Conservation (phyloP, 1,140 invertebrate species). For the Achatina immaculata region DNA sequence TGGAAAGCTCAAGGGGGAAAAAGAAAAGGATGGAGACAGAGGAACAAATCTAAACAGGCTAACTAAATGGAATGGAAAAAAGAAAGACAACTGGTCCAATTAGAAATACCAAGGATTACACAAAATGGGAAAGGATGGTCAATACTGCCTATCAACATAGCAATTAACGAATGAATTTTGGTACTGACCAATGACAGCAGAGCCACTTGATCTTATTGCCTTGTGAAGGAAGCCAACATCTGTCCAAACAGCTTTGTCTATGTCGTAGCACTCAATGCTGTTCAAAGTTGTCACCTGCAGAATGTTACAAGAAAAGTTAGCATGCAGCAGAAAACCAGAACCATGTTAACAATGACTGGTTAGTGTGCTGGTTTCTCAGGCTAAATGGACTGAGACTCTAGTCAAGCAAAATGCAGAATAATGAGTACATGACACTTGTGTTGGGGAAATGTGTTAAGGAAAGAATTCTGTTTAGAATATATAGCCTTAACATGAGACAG, state of each 20-base stretch:
- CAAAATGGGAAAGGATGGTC: too few relatives aligned
- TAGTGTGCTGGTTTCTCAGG: background rate
- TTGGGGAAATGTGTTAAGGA: too few relatives aligned
- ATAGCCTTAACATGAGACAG: too few relatives aligned
- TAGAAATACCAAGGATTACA: too few relatives aligned
- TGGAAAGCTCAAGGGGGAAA: too few relatives aligned
- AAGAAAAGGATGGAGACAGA: too few relatives aligned
- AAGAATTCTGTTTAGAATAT: too few relatives aligned
- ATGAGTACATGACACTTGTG: background rate
- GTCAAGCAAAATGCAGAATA: background rate
- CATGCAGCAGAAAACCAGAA: background rate
- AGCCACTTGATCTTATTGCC: slow-evolving; percentile 12
- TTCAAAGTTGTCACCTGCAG: slow-evolving; percentile 20
- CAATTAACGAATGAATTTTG: too few relatives aligned
- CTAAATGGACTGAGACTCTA: background rate
- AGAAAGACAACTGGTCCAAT: too few relatives aligned
- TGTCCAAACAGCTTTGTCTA: slow-evolving; percentile 18
- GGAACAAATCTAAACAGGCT: too few relatives aligned
- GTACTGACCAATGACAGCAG: slow-evolving; percentile 35
- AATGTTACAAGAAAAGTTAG: background rate
- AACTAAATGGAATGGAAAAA: too few relatives aligned
- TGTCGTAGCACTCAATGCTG: slow-evolving; percentile 28
- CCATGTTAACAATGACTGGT: background rate
- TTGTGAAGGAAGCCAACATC: slow-evolving; percentile 30
- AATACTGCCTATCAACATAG: too few relatives aligned